phyloP scores from a whole-genome alignment of 2,888 invertebrate genomes.

The Polydrusus cervinus region DNA sequence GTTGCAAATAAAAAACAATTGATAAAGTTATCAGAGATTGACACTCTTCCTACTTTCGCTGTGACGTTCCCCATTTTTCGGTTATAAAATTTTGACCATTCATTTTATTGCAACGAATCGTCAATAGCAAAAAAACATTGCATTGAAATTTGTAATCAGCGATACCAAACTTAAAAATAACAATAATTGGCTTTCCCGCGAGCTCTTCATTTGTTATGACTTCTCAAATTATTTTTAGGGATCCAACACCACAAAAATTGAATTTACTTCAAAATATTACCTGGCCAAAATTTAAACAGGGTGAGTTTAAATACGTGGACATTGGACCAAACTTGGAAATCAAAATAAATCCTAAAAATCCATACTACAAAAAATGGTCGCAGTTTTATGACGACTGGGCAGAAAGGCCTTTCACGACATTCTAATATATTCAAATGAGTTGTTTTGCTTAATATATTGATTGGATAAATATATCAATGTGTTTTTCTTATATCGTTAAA shows the following conservation, averaged over 20 bases:
- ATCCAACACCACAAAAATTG: constrained; percentile 65
- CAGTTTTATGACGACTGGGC: constrained; percentile 55
- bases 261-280: constrained; percentile 56
- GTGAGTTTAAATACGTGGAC: constrained; percentile 55
- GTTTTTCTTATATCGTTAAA: no score
- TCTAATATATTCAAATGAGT: constrained; percentile 6
- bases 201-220: not conserved
- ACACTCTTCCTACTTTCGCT: no score
- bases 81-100: no score
- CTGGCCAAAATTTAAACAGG: constrained; percentile 56
- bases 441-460: constrained; percentile 2
- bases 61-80: no score
- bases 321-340: constrained; percentile 56
- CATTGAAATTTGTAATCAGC: no score
- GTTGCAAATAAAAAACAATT: no score
- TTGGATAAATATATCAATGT: no score
- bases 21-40: no score
- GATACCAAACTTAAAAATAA: no score
- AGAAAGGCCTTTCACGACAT: constrained; percentile 47
- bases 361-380: constrained; percentile 55
- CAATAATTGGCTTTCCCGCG: no score
- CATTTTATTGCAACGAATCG: no score
- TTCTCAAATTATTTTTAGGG: constrained; percentile 56
- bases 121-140: no score
- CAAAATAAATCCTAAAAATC: constrained; percentile 55